Evolutionary conservation across 2,797 vertebrate genomes (phyloP).

Genomic region (Gymnopithys bicolor): DNA sequence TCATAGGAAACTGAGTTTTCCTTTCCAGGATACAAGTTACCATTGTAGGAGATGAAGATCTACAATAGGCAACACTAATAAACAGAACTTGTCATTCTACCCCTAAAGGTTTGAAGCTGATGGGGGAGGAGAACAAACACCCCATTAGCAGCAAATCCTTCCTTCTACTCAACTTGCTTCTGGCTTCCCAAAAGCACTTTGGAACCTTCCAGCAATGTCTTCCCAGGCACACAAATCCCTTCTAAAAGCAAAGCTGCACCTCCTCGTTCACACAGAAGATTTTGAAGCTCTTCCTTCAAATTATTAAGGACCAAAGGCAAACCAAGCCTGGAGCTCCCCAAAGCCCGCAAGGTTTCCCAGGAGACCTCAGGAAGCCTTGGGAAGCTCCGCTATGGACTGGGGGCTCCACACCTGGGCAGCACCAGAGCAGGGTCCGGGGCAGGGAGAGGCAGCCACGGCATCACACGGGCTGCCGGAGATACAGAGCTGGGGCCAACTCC

Average conservation of each 20-base stretch:
- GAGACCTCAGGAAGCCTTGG: background rate
- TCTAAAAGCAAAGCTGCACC: fast-evolving
- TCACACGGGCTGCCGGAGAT: fast-evolving
- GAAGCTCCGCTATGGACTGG: fast-evolving
- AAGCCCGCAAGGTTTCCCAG: background rate
- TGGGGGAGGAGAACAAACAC: background rate
- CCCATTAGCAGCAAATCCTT: background rate
- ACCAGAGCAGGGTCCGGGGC: fast-evolving
- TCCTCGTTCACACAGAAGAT: fast-evolving
- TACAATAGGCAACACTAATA: background rate
- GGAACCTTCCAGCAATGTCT: background rate
- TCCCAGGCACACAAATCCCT: background rate
- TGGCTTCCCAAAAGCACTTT: background rate
- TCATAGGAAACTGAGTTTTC: fast-evolving
- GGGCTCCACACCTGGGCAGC: fast-evolving
- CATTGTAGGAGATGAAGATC: fast-evolving
- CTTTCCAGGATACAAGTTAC: background rate
- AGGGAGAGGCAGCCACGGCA: background rate
- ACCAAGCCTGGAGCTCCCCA: background rate
- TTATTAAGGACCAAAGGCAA: background rate
- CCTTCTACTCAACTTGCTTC: background rate
- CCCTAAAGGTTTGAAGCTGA: background rate
- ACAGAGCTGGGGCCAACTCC: fast-evolving
- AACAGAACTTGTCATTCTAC: background rate
- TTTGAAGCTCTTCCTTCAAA: background rate